Evolutionary conservation across 1,140 invertebrate genomes (phyloP).

Genomic region (Zaprionus vittiger): DNA sequence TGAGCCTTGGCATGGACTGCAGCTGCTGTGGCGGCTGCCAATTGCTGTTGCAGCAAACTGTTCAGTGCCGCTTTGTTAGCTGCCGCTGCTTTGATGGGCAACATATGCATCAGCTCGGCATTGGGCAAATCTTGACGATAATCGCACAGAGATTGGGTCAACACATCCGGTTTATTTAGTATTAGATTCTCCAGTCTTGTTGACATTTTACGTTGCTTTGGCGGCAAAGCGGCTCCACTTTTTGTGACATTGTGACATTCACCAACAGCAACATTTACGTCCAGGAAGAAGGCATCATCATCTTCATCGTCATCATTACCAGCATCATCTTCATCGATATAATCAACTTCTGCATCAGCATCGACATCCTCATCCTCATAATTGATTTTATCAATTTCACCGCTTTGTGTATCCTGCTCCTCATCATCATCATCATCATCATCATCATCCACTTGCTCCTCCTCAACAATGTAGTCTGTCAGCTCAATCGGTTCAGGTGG

Average conservation of each 20-base stretch:
- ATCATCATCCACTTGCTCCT: constrained; percentile 68
- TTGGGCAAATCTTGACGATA: constrained; percentile 71
- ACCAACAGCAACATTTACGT: constrained; percentile 53
- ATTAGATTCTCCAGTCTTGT: constrained; percentile 76
- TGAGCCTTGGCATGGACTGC: constrained; percentile 69
- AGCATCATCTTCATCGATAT: constrained; percentile 69
- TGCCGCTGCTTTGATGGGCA: constrained; percentile 71
- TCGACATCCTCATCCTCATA: constrained; percentile 65
- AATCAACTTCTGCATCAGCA: constrained; percentile 58
- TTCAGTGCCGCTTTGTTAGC: constrained; percentile 65
- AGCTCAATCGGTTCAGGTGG: constrained; percentile 67
- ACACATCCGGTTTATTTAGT: constrained; percentile 63
- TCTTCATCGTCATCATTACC: constrained; percentile 60
- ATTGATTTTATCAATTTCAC: constrained; percentile 62
- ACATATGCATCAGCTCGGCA: constrained; percentile 72
- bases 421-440: constrained; percentile 55
- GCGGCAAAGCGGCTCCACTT: constrained; percentile 45
- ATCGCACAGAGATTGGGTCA: constrained; percentile 69
- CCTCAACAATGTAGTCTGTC: constrained; percentile 64
- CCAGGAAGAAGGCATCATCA: constrained; percentile 66
- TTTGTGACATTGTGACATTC: constrained; percentile 45
- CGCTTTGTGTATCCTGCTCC: constrained; percentile 66
- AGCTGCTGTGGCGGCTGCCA: constrained; percentile 62
- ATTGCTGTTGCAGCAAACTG: constrained; percentile 64
- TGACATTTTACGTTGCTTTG: constrained; percentile 69